Conservation (phyloP, 2,113 vertebrate species). For the Agapornis roseicollis region DNA sequence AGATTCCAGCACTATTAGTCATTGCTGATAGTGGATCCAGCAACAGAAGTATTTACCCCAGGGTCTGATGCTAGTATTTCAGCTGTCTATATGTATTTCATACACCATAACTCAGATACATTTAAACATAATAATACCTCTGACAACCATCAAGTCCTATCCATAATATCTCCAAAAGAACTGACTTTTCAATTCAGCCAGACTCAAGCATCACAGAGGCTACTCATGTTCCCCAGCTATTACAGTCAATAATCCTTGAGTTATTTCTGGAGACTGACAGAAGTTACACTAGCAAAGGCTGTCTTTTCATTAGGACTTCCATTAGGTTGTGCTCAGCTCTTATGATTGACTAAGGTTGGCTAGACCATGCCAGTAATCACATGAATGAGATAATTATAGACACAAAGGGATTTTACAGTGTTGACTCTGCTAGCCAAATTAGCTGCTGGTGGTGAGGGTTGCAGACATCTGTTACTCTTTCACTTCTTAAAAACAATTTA, state of each 20-base stretch:
- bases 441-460: background rate
- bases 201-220: background rate
- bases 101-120: background rate
- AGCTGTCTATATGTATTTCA: background rate
- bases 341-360: background rate
- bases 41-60: background rate
- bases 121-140: background rate
- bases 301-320: background rate
- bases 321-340: background rate
- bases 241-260: background rate
- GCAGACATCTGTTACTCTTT: slow-evolving; percentile 29
- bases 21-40: background rate
- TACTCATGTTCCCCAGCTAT: background rate
- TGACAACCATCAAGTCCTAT: background rate
- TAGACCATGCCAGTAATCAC: slow-evolving; percentile 2
- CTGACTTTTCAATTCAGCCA: background rate
- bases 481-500: slow-evolving; percentile 12
- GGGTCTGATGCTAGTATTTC: background rate
- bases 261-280: background rate
- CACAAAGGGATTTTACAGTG: slow-evolving; percentile 24
- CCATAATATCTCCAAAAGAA: background rate
- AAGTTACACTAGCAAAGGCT: background rate
- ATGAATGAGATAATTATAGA: slow-evolving; percentile 46
- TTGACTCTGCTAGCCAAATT: slow-evolving; percentile 3
- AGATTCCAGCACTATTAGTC: background rate